Conservation (phyloP, 2,113 vertebrate species). For the Microcebus lehilahytsara region DNA sequence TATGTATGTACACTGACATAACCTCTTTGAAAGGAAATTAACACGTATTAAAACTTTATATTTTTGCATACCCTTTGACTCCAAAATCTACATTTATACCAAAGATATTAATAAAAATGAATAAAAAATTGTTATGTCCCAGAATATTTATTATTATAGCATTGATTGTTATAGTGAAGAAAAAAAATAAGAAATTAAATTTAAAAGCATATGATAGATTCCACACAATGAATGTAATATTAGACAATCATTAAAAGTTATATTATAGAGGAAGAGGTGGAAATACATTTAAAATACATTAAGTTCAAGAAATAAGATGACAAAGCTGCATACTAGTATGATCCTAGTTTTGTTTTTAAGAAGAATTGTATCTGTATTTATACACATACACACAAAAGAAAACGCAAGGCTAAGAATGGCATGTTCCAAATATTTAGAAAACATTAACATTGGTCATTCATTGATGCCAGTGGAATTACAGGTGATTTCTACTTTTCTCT, state of each 20-base stretch:
- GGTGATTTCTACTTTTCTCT: background rate
- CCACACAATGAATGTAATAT: constrained; percentile 9
- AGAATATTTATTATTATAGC: background rate
- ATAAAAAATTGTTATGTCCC: background rate
- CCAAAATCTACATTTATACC: background rate
- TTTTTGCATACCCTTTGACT: background rate
- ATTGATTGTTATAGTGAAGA: background rate
- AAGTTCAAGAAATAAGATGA: background rate
- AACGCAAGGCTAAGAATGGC: background rate
- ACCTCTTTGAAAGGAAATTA: background rate
- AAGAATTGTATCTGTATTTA: background rate
- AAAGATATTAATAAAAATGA: background rate
- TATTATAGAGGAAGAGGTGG: background rate
- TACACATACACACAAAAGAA: background rate
- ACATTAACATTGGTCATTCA: background rate
- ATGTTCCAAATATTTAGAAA: constrained; percentile 3
- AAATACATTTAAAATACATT: background rate
- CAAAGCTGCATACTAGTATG: background rate
- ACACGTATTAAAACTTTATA: background rate
- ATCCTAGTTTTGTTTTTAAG: background rate
- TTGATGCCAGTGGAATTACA: background rate
- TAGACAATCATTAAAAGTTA: background rate
- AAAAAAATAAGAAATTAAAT: background rate
- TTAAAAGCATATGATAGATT: background rate
- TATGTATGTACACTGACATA: background rate